Conservation (phyloP, 2,888 invertebrate species). For the Pristionchus japonicus region DNA sequence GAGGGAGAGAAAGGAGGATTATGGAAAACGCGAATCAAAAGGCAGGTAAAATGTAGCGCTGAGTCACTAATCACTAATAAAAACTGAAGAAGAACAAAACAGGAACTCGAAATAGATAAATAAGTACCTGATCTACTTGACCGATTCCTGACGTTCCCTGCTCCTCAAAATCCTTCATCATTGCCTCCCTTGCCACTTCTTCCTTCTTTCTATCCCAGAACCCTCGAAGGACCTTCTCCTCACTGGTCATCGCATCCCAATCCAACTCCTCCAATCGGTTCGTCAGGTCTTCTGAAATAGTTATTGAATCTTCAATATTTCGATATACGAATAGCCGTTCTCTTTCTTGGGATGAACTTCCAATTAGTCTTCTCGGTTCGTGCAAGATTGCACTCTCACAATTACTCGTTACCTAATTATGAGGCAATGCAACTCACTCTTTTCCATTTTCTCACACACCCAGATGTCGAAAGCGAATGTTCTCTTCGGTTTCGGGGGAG, state of each 20-base stretch:
- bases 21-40: background rate
- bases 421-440: background rate
- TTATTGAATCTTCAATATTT: background rate
- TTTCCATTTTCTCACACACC: background rate
- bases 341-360: too few species aligned
- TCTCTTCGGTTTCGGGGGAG: conserved; percentile 30
- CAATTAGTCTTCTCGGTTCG: too few species aligned
- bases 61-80: background rate
- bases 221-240: background rate
- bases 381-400: too few species aligned
- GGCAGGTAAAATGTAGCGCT: background rate
- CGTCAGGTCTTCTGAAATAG: background rate
- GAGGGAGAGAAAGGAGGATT: background rate
- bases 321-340: too few species aligned
- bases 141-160: background rate
- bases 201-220: background rate
- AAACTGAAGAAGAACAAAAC: background rate
- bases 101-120: background rate
- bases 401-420: too few species aligned
- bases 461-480: conserved; percentile 29
- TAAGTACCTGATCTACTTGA: background rate
- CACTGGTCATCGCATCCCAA: background rate
- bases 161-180: background rate
- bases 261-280: background rate
- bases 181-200: too few species aligned